Base-by-base conservation (phyloP, 1,140 invertebrate genomes). In the Galendromus occidentalis region DNA sequence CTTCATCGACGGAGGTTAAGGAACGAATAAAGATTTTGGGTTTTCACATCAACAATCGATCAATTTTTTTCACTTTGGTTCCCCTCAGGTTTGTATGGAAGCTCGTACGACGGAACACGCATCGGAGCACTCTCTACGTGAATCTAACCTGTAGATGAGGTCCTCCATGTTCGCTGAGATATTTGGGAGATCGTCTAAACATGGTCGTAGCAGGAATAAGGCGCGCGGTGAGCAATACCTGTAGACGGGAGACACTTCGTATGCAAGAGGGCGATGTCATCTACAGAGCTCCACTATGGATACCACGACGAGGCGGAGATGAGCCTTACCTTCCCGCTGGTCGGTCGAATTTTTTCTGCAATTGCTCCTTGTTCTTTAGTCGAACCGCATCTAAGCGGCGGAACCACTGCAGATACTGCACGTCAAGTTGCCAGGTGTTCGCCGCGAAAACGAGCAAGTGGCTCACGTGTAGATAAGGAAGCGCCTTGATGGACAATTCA, bases 341-440 rank as follows among this genome's bases (percentile, higher is more conserved):
- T 29, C 51, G 51, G 25, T 59, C 51, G 9, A 59, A 59, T 9
- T 59, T 59, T 22, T 59, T 59, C 33, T 59, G 51, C 17, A 59
- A 33, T 25, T 59, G 51, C 25, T 59, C 51, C 22, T 59, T 59
- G 51, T 59, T 59, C 20, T 59, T 59, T 14, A 59, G 51, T 29
- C 51, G 51, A 14, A 59, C 51, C 17, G 51, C 51, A 25, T 59
- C 51, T 22, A 59, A 9, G 14, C 51, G 51, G 14, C 51, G 12
- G 33, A 59, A 59, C 51, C 51, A 59, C 22, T 59, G 51, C 20
- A 59, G 20, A 25, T 59, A 59, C 22, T 59, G 51, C 17, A 59
- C 51, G 22, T 59, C 51, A 14, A 59, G 20, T 59, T 59, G 51
- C 25, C 51, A 29, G 2, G 25, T 59, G 33, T 59, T 33, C 2